A percentile compares a stretch with the other conserved stretches of the same genome.
These are phyloP conservation scores for Stegophylla sp. DNA, from an alignment of 2,888 invertebrate genomes.

Conservation along the genomic window DNA sequence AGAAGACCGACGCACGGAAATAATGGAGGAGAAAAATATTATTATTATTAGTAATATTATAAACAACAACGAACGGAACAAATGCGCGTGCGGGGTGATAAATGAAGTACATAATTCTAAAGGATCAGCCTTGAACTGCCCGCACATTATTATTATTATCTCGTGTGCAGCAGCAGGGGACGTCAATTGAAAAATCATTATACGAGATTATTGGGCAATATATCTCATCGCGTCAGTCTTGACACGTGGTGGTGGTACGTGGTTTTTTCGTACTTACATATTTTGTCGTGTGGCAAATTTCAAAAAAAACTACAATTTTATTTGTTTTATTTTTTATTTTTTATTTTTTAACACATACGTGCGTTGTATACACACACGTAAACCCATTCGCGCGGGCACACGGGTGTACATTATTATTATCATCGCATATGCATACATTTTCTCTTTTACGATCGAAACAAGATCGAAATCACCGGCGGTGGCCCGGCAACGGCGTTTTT, in stretches of 20 bases:
- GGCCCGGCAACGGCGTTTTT: constrained; percentile 4
- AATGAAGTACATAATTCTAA: constrained; percentile 18
- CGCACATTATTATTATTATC: constrained; percentile 39
- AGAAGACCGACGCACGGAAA: neutral
- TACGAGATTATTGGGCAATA: constrained; percentile 26
- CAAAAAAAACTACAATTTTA: neutral
- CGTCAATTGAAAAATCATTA: constrained; percentile 40
- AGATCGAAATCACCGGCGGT: constrained; percentile 30
- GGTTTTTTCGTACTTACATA: neutral
- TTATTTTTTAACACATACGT: neutral
- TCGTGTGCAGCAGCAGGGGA: neutral
- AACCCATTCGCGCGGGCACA: too few relatives aligned
- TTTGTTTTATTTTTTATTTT: too few relatives aligned
- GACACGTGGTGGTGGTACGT: neutral
- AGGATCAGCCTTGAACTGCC: constrained; percentile 46
- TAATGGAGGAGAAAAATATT: neutral
- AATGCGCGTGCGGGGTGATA: neutral
- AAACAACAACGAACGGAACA: neutral
- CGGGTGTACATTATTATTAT: neutral
- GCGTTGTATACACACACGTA: neutral
- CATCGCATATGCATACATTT: constrained; percentile 21
- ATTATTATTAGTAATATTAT: constrained; percentile 13
- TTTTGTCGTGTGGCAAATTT: neutral
- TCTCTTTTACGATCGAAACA: constrained; percentile 46
- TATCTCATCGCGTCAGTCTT: neutral